These are phyloP conservation scores for Drosophila albomicans DNA, from an alignment of 1,140 invertebrate species.

Conservation along the genomic window DNA sequence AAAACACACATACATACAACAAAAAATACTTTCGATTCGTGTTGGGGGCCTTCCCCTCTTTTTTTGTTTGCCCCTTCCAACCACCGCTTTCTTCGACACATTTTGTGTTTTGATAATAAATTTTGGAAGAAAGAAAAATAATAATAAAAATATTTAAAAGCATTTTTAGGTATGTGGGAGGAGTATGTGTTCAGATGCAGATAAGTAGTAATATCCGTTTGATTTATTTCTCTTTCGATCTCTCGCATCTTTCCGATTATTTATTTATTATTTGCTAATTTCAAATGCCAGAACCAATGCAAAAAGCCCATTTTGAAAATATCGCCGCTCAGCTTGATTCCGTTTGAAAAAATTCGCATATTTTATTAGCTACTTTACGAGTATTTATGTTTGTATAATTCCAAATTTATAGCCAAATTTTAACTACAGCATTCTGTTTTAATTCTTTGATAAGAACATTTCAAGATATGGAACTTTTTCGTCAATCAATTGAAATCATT, in stretches of 20 bases:
- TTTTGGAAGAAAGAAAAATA: constrained; percentile 25
- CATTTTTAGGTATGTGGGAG: constrained; percentile 38
- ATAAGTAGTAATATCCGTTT: constrained; percentile 56
- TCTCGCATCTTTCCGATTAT: constrained; percentile 45
- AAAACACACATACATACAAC: not conserved
- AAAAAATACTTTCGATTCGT: constrained; percentile 26
- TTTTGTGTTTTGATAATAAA: constrained; percentile 41
- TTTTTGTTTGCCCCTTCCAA: no score
- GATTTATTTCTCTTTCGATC: constrained; percentile 65
- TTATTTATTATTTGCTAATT: constrained; percentile 53
- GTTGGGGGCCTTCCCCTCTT: not conserved
- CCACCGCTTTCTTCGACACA: constrained; percentile 1
- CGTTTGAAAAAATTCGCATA: constrained; percentile 12
- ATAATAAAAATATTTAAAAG: constrained; percentile 51
- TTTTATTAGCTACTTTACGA: constrained; percentile 58
- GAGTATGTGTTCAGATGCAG: not conserved
- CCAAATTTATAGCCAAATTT: constrained; percentile 13
- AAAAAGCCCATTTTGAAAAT: constrained; percentile 28
- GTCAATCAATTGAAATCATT: not conserved
- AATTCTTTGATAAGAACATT: constrained; percentile 8
- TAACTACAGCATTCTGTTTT: constrained; percentile 4
- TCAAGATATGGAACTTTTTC: not conserved
- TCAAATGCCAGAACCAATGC: constrained; percentile 45
- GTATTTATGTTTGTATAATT: constrained; percentile 28
- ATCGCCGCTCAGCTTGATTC: constrained; percentile 1